phyloP scores from a whole-genome alignment of 2,888 invertebrate genomes.

The Drosophila algonquin region DNA sequence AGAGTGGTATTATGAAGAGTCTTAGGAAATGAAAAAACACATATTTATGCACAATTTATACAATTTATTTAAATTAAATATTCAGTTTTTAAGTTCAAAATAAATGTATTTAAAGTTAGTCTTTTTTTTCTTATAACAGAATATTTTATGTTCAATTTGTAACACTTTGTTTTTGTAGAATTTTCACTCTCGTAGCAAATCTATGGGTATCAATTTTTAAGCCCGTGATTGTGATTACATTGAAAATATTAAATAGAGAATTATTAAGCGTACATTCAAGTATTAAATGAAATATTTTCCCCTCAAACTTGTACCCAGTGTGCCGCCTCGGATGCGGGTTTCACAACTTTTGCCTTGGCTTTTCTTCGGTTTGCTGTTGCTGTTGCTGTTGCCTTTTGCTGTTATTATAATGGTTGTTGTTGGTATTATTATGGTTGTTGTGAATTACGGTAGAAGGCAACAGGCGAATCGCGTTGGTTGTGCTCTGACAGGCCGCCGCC shows the following conservation, averaged over 20 bases:
- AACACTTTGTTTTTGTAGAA: too few relatives aligned
- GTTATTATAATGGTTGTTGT: conserved; percentile 50
- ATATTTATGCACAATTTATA: too few relatives aligned
- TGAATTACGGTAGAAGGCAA: conserved; percentile 78
- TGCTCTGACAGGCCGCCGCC: not conserved
- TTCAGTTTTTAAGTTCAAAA: too few relatives aligned
- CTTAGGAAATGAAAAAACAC: not conserved
- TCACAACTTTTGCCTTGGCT: conserved; percentile 66
- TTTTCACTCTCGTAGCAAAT: too few relatives aligned
- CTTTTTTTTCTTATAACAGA: too few relatives aligned
- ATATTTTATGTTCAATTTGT: too few relatives aligned
- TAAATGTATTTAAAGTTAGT: too few relatives aligned
- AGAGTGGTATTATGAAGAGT: too few relatives aligned
- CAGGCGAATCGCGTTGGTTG: conserved; percentile 45
- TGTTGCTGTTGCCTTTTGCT: conserved; percentile 35
- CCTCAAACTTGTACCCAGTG: conserved; percentile 24
- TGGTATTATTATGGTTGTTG: conserved; percentile 54
- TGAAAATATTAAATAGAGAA: too few relatives aligned
- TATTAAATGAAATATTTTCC: not conserved
- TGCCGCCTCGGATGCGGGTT: conserved; percentile 51
- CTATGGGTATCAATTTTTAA: too few relatives aligned
- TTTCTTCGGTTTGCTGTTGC: conserved; percentile 41
- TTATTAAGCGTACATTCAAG: too few relatives aligned
- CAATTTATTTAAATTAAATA: not conserved
- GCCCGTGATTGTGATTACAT: too few relatives aligned